These are phyloP conservation scores for Lysiphlebus fabarum DNA, from an alignment of 1,140 invertebrate genomes.

Conservation along the genomic window DNA sequence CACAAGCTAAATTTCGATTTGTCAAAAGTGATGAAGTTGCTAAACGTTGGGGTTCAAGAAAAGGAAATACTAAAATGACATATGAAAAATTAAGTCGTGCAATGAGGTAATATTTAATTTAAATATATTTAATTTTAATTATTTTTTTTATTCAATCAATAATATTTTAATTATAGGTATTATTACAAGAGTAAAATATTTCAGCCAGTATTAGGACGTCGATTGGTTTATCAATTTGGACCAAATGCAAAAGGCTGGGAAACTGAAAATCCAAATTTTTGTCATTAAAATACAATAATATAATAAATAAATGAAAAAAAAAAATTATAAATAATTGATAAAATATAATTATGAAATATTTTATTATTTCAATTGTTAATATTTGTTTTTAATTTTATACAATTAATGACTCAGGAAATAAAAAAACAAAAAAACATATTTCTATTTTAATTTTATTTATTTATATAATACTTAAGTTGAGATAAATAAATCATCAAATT, in stretches of 20 bases:
- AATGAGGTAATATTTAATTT: constrained; percentile 68
- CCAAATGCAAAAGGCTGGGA: constrained; percentile 72
- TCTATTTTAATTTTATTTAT: no score
- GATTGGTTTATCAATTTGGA: constrained; percentile 85
- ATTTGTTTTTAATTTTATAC: no score
- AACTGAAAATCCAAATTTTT: constrained; percentile 67
- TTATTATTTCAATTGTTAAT: neutral
- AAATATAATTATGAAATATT: neutral
- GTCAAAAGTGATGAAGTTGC: constrained; percentile 88
- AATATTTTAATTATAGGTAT: constrained; percentile 59
- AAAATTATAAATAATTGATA: neutral
- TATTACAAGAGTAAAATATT: constrained; percentile 83
- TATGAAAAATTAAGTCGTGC: constrained; percentile 91
- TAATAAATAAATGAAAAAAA: neutral
- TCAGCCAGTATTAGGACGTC: constrained; percentile 73
- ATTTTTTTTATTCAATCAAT: constrained; percentile 3
- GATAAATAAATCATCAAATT: no score
- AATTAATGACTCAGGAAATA: no score
- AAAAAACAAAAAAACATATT: no score
- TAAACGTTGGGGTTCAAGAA: constrained; percentile 81
- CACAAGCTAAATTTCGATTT: constrained; percentile 82
- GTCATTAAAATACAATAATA: constrained; percentile 31
- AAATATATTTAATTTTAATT: neutral
- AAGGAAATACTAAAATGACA: constrained; percentile 88
- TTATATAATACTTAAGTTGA: no score